Base-by-base conservation (phyloP, 2,888 invertebrate genomes). In the Meganola albula region DNA sequence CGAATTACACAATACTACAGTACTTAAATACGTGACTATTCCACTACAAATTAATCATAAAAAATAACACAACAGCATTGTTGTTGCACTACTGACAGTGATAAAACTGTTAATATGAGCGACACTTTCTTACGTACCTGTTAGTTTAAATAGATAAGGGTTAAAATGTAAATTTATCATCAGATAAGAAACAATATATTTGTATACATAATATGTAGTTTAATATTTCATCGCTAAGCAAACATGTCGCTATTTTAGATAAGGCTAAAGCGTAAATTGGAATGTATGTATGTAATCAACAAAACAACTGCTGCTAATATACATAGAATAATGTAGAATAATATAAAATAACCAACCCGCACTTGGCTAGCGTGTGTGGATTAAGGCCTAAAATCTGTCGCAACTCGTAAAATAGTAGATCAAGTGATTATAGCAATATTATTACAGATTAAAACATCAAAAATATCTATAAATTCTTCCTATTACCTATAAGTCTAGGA, bases 131-230 rank as follows among this genome's bases (percentile, higher is more conserved):
- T 75, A 70, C 56, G 59, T 52, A 57, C 63, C 62, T 70, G 74
- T 65, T 75, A 71, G 65, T 60, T 59, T 55, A 31, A 33, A 29
- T 10, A 74, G 79, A 83, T 77, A 77, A 52, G 53, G 67, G 66
- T 67, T 74, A 71, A 73, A 66, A 72, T 74, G 66, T 73, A 70
- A 73, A 77, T 70, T 76, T 83, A 84, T 84, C 83, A 79, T 74
- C 48, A 75, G 84, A 85, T 84, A 85, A 82, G 71, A 58, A 62
- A 74, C 69, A 74, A 65, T 72, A n/a, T n/a, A n/a, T n/a, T n/a
- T n/a, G n/a, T n/a, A n/a, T n/a, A 16, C 16, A 16, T 16, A 16
- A 5, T 16, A 68, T 59, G 64, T 58, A 66, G 61, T 62, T 47
- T 67, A 20, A 74, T 68, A 72, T 76, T 74, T 70, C 66, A 69